Conservation (phyloP, 1,140 invertebrate species). For the Dermatophagoides farinae region DNA sequence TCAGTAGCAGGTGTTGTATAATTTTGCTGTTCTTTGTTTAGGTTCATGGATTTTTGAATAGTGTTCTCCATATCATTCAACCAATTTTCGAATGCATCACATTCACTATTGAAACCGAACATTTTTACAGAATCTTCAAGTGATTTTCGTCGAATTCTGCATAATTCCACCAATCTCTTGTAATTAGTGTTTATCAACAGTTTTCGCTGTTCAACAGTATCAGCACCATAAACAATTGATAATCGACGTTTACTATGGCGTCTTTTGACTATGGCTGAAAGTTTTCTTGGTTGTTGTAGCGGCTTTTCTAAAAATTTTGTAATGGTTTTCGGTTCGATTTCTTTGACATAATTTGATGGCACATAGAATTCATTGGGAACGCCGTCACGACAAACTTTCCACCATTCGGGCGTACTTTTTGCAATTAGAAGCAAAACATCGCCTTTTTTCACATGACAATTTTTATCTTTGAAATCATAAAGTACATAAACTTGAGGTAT, state of each 20-base stretch:
- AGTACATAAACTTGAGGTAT: conserved; percentile 62
- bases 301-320: conserved; percentile 60
- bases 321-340: conserved; percentile 69
- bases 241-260: conserved; percentile 12
- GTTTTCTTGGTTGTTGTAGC: conserved; percentile 62
- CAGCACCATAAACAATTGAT: conserved; percentile 31
- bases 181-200: conserved; percentile 58
- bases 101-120: conserved; percentile 87
- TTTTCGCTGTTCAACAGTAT: conserved; percentile 61
- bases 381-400: conserved; percentile 66
- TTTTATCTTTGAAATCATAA: conserved; percentile 72
- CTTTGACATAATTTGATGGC: conserved; percentile 86
- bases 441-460: conserved; percentile 76
- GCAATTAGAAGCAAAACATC: conserved; percentile 76
- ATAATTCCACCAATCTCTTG: conserved; percentile 53
- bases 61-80: conserved; percentile 57
- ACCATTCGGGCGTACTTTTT: conserved; percentile 94
- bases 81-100: conserved; percentile 93
- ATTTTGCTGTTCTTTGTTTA: conserved; percentile 8
- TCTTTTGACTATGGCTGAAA: conserved; percentile 44
- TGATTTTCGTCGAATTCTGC: conserved; percentile 42
- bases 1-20: conserved; percentile 61
- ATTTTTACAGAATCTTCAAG: conserved; percentile 78
- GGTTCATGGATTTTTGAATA: conserved; percentile 5
- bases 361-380: conserved; percentile 76